Conservation (phyloP, 2,113 vertebrate species). For the Uropsilus gracilis region DNA sequence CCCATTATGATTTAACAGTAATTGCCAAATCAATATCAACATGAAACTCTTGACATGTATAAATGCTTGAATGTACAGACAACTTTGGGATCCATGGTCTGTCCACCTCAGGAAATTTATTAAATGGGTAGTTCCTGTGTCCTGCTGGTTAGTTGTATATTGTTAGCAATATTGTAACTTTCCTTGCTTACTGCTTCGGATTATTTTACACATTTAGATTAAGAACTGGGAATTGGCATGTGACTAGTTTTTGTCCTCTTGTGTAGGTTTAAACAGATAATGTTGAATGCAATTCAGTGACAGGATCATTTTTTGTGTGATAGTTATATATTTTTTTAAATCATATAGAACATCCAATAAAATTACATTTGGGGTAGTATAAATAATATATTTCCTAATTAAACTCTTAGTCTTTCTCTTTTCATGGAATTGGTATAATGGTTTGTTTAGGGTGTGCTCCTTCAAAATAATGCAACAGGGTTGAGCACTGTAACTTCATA, state of each 20-base stretch:
- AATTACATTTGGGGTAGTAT: not conserved
- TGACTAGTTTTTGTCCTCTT: not conserved
- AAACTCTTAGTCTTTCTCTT: not conserved
- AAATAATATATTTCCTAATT: not conserved
- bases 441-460: not conserved
- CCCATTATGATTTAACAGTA: not conserved
- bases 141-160: not conserved
- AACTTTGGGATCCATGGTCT: not conserved
- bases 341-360: not conserved
- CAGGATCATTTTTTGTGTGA: not conserved
- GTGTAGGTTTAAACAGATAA: not conserved
- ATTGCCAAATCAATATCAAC: not conserved
- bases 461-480: not conserved
- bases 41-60: not conserved
- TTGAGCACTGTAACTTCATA: not conserved
- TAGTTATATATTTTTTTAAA: not conserved
- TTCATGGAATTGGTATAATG: not conserved
- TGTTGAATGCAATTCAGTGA: not conserved
- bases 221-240: not conserved
- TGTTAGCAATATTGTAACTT: not conserved
- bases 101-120: too few relatives aligned
- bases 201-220: not conserved
- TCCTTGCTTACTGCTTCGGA: not conserved
- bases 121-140: too few relatives aligned
- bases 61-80: not conserved